Base-by-base conservation (phyloP, 2,797 vertebrate species). In the Tamandua tetradactyla region DNA sequence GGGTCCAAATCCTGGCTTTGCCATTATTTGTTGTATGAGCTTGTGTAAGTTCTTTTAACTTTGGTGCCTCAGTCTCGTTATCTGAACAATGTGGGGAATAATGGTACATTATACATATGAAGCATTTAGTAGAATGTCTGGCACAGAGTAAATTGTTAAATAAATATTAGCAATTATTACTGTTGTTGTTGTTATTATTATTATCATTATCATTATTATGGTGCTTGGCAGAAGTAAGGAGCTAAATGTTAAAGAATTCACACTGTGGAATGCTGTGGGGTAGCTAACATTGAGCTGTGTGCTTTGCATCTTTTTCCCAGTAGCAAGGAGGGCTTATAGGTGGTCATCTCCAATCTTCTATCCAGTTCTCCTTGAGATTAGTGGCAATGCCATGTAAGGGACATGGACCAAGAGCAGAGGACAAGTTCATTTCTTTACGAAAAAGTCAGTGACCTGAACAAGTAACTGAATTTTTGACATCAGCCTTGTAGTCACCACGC, bases 391-490 rank as follows among this genome's bases (percentile, higher is more conserved):
- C 7, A 64, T 25, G 80, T 32, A 35, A 91, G 27, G n/a, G 61
- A 8, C 42, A 35, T 49, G 42, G 37, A 8, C 44, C 18, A 7
- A 44, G 20, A 93, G 87, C 30, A 95, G 62, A 95, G 82, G 55
- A 82, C n/a, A 84, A 87, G n/a, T 75, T 83, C 37, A 81, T 87
- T 85, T 95, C 52, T 94, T 94, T 91, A 52, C 72, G 42, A 91
- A 40, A 92, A 88, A 30, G 35, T 93, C 87, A 66, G 81, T 93
- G 64, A 89, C 37, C 76, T 59, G 32, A 94, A 94, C 66, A 94
- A 96, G 18, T 85, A 27, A 55, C 84, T 93, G 57, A 95, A 93
- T 18, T 59, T 76, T 22, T 96, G 49, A 89, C 68, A 47, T 93
- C 87, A 64, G 75, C 89, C 42, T 91, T n/a, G 81, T 35, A 78